Conservation (phyloP, 2,797 vertebrate species). For the Gambusia yucatana region DNA sequence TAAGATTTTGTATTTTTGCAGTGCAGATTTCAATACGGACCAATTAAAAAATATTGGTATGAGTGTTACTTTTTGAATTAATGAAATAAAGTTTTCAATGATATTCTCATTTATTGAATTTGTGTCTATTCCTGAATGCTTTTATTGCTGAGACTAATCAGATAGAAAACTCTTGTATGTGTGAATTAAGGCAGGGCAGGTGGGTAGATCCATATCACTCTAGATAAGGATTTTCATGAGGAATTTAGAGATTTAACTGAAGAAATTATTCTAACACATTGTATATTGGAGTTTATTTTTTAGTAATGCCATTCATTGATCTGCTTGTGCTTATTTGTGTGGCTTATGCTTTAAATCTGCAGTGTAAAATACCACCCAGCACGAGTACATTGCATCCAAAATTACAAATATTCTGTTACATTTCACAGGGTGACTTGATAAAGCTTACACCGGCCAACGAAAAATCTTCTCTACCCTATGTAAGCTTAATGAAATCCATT, state of each 20-base stretch:
- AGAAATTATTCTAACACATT: background rate
- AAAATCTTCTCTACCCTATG: conserved; percentile 71
- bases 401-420: conserved; percentile 71
- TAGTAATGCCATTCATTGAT: background rate
- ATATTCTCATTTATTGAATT: background rate
- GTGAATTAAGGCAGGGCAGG: background rate
- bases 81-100: background rate
- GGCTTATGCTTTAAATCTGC: conserved; percentile 18
- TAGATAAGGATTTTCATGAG: background rate
- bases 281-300: background rate
- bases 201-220: background rate
- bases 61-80: background rate
- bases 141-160: background rate
- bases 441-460: conserved; percentile 72
- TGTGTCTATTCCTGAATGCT: background rate
- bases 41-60: background rate
- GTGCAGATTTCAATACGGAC: background rate
- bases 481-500: conserved; percentile 72
- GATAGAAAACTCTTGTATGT: background rate
- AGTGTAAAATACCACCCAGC: conserved; percentile 13
- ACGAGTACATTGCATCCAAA: conserved; percentile 17
- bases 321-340: conserved; percentile 4
- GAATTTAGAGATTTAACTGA: background rate
- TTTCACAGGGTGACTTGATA: conserved; percentile 84
- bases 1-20: no score